Base-by-base conservation (phyloP, 30 jellyfish, hydroid and myxozoan species). In the Aurelia aurita region DNA sequence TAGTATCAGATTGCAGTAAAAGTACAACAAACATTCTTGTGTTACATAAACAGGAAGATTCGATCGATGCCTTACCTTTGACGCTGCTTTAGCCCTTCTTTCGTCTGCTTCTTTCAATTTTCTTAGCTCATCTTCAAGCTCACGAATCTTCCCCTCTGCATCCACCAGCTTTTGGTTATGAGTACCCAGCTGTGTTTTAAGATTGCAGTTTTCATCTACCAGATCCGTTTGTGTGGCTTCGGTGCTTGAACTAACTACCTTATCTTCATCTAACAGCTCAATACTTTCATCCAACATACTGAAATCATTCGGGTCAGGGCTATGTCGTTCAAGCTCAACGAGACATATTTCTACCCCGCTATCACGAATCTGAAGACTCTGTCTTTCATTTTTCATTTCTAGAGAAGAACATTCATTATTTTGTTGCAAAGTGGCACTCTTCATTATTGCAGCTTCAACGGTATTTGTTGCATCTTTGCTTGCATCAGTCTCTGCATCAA, bases 331-430 rank as follows among this genome's bases (percentile, higher is more conserved):
- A 35, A 39, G 61, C 11, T 81, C 91, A 7, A 58, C 19, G 23
- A 63, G 47, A 28, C 67, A 66, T 2, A 81, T 81, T 39, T 81
- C 91, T 6, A 81, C 91, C 49, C 91, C 91, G 60, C 91, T 81
- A 79, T 81, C 91, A 16, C 91, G 54, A 5, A 84, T 57, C 14
- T 81, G 64, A 19, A 23, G 23, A 27, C 27, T 45, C 57, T 8
- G 55, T 2, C 23, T 11, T 13, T 39, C 73, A 5, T 32, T 46
- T 22, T 27, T 21, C 31, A 23, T 5, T 46, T 74, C 28, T 2
- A 5, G 3, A 74, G 21, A 51, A 74, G 19, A 14, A 46, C 5
- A 23, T 47, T 21, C 25, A 5, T 11, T 74, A 15, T 14, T 0
- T 7, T 39, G 51, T 1, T 0, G 7, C 7, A 39, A 14, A 6